Evolutionary conservation across 2,113 vertebrate genomes (phyloP).

Genomic region (Psilopogon haemacephalus): DNA sequence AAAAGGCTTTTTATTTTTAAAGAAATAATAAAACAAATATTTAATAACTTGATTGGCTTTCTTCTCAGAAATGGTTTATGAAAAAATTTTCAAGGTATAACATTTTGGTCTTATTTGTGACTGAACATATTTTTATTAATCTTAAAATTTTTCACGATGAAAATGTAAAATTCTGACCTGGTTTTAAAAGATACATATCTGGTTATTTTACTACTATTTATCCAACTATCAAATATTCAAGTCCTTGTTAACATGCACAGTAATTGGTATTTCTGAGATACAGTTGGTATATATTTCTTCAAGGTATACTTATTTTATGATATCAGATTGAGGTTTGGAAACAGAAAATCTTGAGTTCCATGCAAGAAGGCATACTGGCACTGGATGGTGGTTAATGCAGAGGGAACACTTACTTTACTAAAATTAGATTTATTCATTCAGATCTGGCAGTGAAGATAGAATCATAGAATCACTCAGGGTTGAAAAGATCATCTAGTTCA

Average conservation of each 20-base stretch:
- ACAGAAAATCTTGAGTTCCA: not conserved
- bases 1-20: too few species aligned
- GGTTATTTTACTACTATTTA: not conserved
- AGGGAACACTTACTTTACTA: conserved; percentile 16
- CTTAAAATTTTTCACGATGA: not conserved
- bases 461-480: too few species aligned
- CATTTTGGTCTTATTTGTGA: not conserved
- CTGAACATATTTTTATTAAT: rapidly evolving
- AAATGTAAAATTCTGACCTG: not conserved
- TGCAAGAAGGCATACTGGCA: not conserved
- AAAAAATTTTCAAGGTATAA: not conserved
- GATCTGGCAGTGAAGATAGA: not conserved
- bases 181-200: not conserved
- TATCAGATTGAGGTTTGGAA: conserved; percentile 18
- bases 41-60: not conserved
- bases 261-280: conserved; percentile 18
- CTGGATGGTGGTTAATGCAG: not conserved
- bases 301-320: conserved; percentile 9
- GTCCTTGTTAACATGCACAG: not conserved
- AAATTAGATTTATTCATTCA: not conserved
- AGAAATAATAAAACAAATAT: not conserved
- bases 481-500: too few species aligned
- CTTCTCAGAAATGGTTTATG: not conserved
- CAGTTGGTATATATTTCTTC: not conserved
- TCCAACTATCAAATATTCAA: not conserved